phyloP scores from a whole-genome alignment of 2,113 vertebrate species.

The Nothoprocta perdicaria region DNA sequence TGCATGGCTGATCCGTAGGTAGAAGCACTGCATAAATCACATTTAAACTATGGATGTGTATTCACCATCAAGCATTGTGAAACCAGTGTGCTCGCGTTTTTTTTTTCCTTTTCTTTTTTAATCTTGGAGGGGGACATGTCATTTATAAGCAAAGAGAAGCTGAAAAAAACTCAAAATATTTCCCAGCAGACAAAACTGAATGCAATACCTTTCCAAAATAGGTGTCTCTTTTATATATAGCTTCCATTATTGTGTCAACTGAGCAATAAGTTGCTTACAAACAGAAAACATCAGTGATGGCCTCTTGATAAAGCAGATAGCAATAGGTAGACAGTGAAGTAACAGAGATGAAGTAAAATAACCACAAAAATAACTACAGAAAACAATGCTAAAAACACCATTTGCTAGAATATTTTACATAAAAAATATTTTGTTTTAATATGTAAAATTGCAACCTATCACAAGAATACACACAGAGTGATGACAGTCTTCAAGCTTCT shows the following conservation, averaged over 20 bases:
- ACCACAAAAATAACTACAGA: not conserved
- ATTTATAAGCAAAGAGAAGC: conserved; percentile 35
- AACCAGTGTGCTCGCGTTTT: not conserved
- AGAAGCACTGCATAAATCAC: conserved; percentile 62
- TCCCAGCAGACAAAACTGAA: conserved; percentile 5
- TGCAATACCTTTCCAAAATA: not conserved
- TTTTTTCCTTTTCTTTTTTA: not conserved
- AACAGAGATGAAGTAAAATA: not conserved
- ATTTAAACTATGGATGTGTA: conserved; percentile 29
- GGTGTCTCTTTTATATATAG: not conserved
- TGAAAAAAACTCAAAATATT: conserved; percentile 14
- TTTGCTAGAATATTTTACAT: not conserved
- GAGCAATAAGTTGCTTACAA: conserved; percentile 3
- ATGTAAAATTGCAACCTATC: not conserved
- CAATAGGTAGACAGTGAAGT: conserved; percentile 1
- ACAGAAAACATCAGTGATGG: not conserved
- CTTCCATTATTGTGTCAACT: conserved; percentile 10
- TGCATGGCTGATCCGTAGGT: conserved; percentile 78
- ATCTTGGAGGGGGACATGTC: conserved; percentile 4
- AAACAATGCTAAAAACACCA: not conserved
- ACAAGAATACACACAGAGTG: not conserved
- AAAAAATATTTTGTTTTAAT: not conserved
- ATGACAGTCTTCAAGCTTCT: not conserved
- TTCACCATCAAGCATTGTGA: conserved; percentile 51
- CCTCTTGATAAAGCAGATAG: conserved; percentile 8